phyloP scores from a whole-genome alignment of 2,113 vertebrate species.

The Albula goreensis region DNA sequence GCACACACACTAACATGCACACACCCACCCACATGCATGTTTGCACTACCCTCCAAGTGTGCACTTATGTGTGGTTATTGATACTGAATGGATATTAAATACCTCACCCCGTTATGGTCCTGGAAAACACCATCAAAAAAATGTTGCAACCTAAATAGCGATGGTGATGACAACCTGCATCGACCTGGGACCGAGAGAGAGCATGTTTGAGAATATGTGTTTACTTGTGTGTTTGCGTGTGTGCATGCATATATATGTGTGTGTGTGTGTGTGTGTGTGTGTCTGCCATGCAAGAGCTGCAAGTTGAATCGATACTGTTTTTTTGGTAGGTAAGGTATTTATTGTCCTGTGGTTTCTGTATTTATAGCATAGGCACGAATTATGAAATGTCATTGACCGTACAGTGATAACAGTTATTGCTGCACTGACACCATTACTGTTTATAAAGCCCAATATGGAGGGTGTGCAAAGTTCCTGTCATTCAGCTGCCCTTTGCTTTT shows the following conservation, averaged over 20 bases:
- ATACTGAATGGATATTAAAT: not conserved
- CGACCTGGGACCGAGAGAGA: not conserved
- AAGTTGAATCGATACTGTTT: not conserved
- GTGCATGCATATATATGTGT: not conserved
- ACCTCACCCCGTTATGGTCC: not conserved
- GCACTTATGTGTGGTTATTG: not conserved
- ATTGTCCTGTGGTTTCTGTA: not conserved
- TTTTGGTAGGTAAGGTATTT: not conserved
- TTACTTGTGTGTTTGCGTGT: not conserved
- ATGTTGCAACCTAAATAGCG: not conserved
- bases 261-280: not conserved
- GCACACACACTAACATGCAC: no score
- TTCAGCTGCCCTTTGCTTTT: not conserved
- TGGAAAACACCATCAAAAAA: not conserved
- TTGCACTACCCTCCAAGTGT: not conserved
- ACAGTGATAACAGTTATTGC: slow-evolving; percentile 3
- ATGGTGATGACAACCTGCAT: no score
- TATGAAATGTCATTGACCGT: not conserved
- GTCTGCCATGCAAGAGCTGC: not conserved
- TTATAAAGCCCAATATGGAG: not conserved
- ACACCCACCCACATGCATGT: no score
- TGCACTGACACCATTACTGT: not conserved
- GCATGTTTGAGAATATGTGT: not conserved
- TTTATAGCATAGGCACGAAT: not conserved
- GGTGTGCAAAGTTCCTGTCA: not conserved